phyloP scores from a whole-genome alignment of 2,888 invertebrate genomes.

The Seira musarum region DNA sequence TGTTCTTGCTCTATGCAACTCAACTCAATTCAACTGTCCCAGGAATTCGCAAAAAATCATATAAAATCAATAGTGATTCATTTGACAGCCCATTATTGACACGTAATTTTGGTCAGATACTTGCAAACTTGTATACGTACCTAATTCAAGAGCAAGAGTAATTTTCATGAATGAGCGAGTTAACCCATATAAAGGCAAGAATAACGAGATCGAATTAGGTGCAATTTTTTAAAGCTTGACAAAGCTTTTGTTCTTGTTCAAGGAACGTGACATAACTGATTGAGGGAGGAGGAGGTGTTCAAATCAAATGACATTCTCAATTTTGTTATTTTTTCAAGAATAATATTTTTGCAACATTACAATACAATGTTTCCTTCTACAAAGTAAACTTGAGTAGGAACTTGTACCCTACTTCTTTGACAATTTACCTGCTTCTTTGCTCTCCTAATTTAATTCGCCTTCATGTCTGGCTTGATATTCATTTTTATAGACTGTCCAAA shows the following conservation, averaged over 20 bases:
- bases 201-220: neutral
- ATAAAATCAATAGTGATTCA: neutral
- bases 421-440: constrained; percentile 1
- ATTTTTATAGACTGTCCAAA: no score
- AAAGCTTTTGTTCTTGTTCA: neutral
- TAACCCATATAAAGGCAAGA: neutral
- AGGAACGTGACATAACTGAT: constrained; percentile 12
- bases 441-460: constrained; percentile 7
- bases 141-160: neutral
- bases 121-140: no score
- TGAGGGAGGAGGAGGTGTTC: neutral
- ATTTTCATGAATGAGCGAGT: constrained; percentile 1
- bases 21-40: neutral
- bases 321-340: neutral
- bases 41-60: constrained; percentile 6
- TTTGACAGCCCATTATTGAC: constrained; percentile 9
- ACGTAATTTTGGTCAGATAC: constrained; percentile 11
- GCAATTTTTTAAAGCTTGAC: neutral
- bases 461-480: neutral
- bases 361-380: no score
- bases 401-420: neutral
- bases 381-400: neutral
- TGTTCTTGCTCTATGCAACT: no score
- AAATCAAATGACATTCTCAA: constrained; percentile 2
- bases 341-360: neutral